Percentiles rank a stretch among this genome's conserved stretches.
These are phyloP conservation scores for Clostera curtula DNA, from an alignment of 2,888 invertebrate genomes.

Conservation along the genomic window DNA sequence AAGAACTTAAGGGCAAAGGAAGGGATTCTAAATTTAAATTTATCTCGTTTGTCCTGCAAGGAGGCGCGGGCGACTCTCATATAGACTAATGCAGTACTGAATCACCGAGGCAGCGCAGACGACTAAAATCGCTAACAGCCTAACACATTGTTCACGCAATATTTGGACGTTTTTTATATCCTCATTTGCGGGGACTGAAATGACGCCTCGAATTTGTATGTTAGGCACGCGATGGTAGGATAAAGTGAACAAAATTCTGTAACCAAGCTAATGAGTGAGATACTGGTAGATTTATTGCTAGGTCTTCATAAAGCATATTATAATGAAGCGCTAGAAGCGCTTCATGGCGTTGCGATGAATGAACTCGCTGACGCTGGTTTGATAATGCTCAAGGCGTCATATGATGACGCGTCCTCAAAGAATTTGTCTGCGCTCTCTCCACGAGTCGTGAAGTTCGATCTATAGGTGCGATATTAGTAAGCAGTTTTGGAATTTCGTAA, in stretches of 20 bases:
- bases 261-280: constrained; percentile 7
- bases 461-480: constrained; percentile 17
- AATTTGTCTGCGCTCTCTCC: constrained; percentile 44
- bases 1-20: constrained; percentile 46
- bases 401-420: constrained; percentile 44
- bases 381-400: constrained; percentile 47
- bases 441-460: constrained; percentile 14
- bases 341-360: constrained; percentile 32
- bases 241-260: constrained; percentile 8
- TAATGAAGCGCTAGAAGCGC: constrained; percentile 35
- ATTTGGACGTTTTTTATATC: constrained; percentile 39
- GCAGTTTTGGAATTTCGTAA: constrained; percentile 20
- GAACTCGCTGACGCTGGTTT: constrained; percentile 44
- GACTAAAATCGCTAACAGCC: constrained; percentile 56
- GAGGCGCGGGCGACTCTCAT: constrained; percentile 65
- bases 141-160: constrained; percentile 63
- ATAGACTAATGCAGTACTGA: constrained; percentile 69
- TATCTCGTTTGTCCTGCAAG: constrained; percentile 44
- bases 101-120: constrained; percentile 55
- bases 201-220: constrained; percentile 20
- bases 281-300: too few species aligned
- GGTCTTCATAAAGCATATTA: too few species aligned
- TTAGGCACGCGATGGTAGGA: constrained; percentile 7
- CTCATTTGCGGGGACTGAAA: constrained; percentile 20
- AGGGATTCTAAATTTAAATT: constrained; percentile 69